A percentile compares a stretch with the other conserved stretches of the same genome.
Evolutionary conservation across 2,113 vertebrate genomes (phyloP).

Genomic region (Anhinga anhinga): DNA sequence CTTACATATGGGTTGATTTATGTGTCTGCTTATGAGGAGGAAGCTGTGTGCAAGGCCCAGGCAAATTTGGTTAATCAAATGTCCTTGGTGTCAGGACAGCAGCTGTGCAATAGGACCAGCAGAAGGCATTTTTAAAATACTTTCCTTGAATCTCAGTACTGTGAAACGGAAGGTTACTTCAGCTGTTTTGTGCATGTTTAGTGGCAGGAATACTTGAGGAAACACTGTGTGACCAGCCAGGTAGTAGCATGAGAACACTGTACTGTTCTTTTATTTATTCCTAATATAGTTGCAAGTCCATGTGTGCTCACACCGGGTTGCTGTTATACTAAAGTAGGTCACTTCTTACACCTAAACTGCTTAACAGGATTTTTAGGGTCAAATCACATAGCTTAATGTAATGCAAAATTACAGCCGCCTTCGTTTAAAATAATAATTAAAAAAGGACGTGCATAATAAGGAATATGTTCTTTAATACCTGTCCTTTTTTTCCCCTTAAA

Average conservation of each 20-base stretch:
- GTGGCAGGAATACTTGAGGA: not conserved
- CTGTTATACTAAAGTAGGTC: not conserved
- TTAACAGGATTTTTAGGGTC: not conserved
- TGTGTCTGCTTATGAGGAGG: not conserved
- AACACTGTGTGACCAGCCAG: not conserved
- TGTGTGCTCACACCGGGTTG: rapidly evolving
- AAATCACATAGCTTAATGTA: not conserved
- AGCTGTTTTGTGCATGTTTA: not conserved
- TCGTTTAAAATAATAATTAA: not conserved
- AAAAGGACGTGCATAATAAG: not conserved
- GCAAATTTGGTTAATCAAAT: not conserved
- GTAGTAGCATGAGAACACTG: not conserved
- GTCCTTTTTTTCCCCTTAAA: not conserved
- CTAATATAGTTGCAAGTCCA: not conserved
- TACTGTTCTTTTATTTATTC: not conserved
- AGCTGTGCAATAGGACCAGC: not conserved
- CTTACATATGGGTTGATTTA: not conserved
- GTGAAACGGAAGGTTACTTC: not conserved
- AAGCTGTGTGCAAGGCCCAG: not conserved
- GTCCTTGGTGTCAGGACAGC: not conserved
- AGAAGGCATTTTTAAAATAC: not conserved
- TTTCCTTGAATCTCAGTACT: not conserved
- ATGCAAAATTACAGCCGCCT: not conserved
- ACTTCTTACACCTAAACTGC: not conserved
- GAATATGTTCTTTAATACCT: not conserved